Evolutionary conservation across 2,113 vertebrate species (phyloP).

Genomic region (Rallus limicola): DNA sequence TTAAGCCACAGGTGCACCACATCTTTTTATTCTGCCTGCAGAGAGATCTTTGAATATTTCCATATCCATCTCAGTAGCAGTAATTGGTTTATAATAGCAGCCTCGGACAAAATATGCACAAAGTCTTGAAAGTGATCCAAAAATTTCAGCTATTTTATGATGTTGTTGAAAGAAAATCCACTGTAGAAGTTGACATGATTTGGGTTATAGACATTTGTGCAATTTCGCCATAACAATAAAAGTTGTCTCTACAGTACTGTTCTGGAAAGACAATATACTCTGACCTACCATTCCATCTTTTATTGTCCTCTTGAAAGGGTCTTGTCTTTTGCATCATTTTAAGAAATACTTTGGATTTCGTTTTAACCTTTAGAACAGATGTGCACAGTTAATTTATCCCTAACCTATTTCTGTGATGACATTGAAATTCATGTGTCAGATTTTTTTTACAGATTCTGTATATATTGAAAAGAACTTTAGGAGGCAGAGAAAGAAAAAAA

Average conservation of each 20-base stretch:
- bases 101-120: neutral
- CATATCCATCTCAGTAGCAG: slow-evolving; percentile 4
- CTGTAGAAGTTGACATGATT: neutral
- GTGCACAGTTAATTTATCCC: neutral
- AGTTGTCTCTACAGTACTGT: neutral
- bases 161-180: neutral
- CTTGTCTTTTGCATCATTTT: neutral
- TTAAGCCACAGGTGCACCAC: slow-evolving; percentile 40
- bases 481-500: neutral
- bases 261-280: neutral
- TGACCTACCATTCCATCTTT: neutral
- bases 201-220: neutral
- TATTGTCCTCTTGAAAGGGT: neutral
- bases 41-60: slow-evolving; percentile 13
- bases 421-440: neutral
- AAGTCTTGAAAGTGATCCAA: neutral
- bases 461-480: neutral
- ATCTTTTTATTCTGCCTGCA: slow-evolving; percentile 13
- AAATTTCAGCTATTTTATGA: neutral
- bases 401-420: neutral
- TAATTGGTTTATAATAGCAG: slow-evolving; percentile 43
- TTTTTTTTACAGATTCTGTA: neutral
- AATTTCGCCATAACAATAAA: neutral
- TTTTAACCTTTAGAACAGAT: neutral
- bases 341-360: neutral